These are phyloP conservation scores for Anoura caudifer DNA, from an alignment of 2,113 vertebrate species.

Conservation along the genomic window DNA sequence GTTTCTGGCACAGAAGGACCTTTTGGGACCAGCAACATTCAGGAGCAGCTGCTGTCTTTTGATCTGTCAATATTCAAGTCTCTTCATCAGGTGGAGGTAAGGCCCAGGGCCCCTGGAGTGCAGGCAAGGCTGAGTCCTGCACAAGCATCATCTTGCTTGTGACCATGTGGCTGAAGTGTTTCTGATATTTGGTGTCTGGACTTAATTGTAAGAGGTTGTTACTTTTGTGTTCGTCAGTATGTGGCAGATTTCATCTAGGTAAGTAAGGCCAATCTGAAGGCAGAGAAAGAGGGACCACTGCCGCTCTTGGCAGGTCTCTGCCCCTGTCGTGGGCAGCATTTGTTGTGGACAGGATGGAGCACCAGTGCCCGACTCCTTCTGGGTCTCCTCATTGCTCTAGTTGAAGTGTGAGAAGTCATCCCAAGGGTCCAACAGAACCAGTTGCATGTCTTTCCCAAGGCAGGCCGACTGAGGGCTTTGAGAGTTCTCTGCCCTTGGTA, in stretches of 20 bases:
- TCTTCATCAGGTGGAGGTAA: constrained; percentile 95
- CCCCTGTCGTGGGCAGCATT: neutral
- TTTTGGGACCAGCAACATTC: constrained; percentile 95
- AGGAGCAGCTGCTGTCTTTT: constrained; percentile 90
- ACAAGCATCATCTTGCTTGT: neutral
- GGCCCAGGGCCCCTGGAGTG: neutral
- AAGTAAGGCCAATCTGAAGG: neutral
- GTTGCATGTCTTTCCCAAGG: neutral
- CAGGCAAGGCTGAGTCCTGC: neutral
- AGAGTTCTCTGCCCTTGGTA: neutral
- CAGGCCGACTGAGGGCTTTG: neutral
- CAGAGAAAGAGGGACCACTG: neutral
- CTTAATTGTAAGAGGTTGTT: neutral
- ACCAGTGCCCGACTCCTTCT: neutral
- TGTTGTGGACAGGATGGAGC: neutral
- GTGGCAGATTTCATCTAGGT: neutral
- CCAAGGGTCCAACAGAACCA: neutral
- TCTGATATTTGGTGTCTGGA: neutral
- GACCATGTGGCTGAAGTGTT: neutral
- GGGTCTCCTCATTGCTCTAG: neutral
- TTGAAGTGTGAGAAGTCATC: neutral
- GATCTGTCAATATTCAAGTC: constrained; percentile 97
- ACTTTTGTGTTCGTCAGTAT: neutral
- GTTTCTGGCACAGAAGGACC: constrained; percentile 89
- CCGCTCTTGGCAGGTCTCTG: neutral